Evolutionary conservation across 2,113 vertebrate species (phyloP).

Genomic region (Dissostichus mawsoni): DNA sequence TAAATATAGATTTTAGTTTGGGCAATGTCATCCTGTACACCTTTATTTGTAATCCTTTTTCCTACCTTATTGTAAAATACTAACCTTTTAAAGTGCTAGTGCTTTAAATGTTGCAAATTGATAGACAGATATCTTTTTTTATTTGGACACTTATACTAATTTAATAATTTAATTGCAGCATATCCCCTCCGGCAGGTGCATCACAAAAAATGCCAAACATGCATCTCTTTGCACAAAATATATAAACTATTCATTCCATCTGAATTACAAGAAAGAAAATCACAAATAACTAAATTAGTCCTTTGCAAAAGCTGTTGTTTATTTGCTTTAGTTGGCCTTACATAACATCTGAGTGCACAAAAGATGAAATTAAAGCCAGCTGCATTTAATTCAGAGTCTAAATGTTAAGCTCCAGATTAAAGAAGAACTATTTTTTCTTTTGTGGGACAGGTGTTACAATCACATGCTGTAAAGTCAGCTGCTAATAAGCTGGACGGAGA

Average conservation of each 20-base stretch:
- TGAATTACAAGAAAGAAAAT: slow-evolving; percentile 24
- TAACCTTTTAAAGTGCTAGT: background rate
- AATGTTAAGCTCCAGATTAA: slow-evolving; percentile 27
- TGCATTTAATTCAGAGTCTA: slow-evolving; percentile 42
- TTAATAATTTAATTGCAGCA: slow-evolving; percentile 20
- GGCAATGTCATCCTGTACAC: slow-evolving; percentile 19
- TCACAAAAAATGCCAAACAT: slow-evolving; percentile 14
- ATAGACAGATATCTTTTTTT: background rate
- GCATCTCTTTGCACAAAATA: slow-evolving; percentile 37
- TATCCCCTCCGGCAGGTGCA: slow-evolving; percentile 10
- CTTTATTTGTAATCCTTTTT: background rate
- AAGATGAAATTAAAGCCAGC: slow-evolving; percentile 50
- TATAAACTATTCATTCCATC: slow-evolving; percentile 8
- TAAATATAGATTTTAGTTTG: slow-evolving; percentile 54
- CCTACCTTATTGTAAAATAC: slow-evolving; percentile 1
- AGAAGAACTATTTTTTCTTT: background rate
- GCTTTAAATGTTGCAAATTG: background rate
- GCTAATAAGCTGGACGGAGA: slow-evolving; percentile 36
- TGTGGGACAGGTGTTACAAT: slow-evolving; percentile 19
- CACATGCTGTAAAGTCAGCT: slow-evolving; percentile 48
- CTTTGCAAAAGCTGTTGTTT: slow-evolving; percentile 64
- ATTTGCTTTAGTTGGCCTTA: slow-evolving; percentile 59
- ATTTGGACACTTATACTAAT: background rate
- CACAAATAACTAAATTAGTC: slow-evolving; percentile 57
- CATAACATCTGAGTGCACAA: slow-evolving; percentile 61